A percentile compares a stretch with the other conserved stretches of the same genome.
Evolutionary conservation across 2,113 vertebrate genomes (phyloP).

Genomic region (Felis catus): F.catus_Fca126_mat1.0 CM031418.1:87039001-87039500

Average conservation of each 20-base stretch:
- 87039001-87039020: constrained; percentile 23
- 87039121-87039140: neutral
- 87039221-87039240: neutral
- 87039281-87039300: neutral
- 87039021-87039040: neutral
- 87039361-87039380: neutral
- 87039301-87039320: neutral
- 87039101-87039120: neutral
- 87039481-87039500: neutral
- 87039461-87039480: neutral
- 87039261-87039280: neutral
- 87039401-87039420: neutral
- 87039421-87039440: neutral
- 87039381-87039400: neutral
- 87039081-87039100: neutral
- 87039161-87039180: neutral
- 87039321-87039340: neutral
- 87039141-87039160: neutral
- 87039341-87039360: neutral
- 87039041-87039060: neutral
- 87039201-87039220: neutral
- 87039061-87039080: neutral
- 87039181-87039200: neutral
- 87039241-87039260: neutral
- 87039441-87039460: neutral